Base-by-base conservation (phyloP, 2,888 invertebrate species). In the Pocota personata region DNA sequence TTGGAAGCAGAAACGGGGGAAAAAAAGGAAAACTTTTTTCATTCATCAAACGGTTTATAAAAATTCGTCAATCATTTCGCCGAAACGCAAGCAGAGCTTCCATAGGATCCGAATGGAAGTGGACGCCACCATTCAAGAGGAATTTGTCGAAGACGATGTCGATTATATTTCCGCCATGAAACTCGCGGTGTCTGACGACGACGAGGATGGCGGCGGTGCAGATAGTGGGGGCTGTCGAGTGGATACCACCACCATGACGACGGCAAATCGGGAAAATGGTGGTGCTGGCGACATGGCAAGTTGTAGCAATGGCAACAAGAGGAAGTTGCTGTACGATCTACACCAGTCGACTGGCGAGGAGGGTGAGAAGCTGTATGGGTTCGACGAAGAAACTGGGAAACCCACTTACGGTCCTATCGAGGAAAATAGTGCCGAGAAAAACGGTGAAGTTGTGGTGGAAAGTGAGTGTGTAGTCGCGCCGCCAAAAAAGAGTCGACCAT, bases 71-170 rank as follows among this genome's bases (percentile, higher is more conserved):
- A 89, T 88, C 86, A 90, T 90, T 90, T 90, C 89, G 84, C 89
- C 89, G 66, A 90, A 90, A 90, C 76, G 89, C 62, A 90, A 90
- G 78, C 89, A 90, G 62, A 89, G 89, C 88, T 90, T 90, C 88
- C 89, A 88, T 48, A 84, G 88, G 67, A 89, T 90, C 19, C 89
- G 89, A 88, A 90, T 90, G 89, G 89, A 89, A 86, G 89, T 89
- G 87, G 89, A 89, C 87, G 89, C 80, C 67, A 82, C 80, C 19
- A 77, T 86, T 67, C 86, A 66, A 62, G 86, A 86, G 46, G 86
- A 86, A 30, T 67, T 67, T 16, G 72, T 77, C 40, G 86, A 86
- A 12, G 82, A 86, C 6, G 84, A 86, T 35, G 60, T 46, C 48
- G 84, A 80, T 16, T 86, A 72, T 14, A 67, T 76, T 50, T 58